Evolutionary conservation across 2,797 vertebrate species (phyloP), one percentile per base, ranked within the genome.

Genomic region (Sebastolobus altivelis): DNA sequence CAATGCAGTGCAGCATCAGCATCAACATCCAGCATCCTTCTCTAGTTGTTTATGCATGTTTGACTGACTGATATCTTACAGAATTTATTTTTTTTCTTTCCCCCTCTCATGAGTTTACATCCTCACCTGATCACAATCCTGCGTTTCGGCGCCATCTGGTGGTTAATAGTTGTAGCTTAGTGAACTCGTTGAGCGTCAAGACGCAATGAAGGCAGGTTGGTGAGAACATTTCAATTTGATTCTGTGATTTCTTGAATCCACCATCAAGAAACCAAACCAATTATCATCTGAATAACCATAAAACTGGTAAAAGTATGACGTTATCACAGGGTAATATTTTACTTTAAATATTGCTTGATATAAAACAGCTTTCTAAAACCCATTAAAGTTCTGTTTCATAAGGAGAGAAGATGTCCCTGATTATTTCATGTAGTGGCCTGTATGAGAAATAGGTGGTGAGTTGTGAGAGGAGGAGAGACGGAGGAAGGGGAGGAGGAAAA

Each of bases 381-480:
- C 20, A 52, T 52, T 20, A 10, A 52, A 52, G 43, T 46, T 52
- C 8, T 52, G 49, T 52, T 46, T 46, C 16, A 46, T 46, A 8
- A 3, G 43, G 55, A 2, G 55, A 49, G 12, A 59, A 49, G 12
- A 59, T 33, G 65, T 31, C 54, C 18, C 14, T 29, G 22, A n/a
- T 61, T 16, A 12, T 67, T 27, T 43, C 2, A 62, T 22, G 67
- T 4, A 8, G 52, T 31, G 74, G 25, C 35, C 72, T 61, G 63
- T 46, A 2, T 40, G 68, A 31, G 60, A 80, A 76, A 80, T 2
- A 71, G 52, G 66, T 65, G 65, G 29, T 72, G 75, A 67, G 72
- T 38, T 81, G 63, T 27, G 69, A 73, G 79, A 80, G 83, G 77
- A 82, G 75, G 77, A 77, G 72, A 67, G 49, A 56, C 56, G 52